These are phyloP conservation scores for Hyaena hyaena DNA, from an alignment of 2,113 vertebrate species.

Conservation along the genomic window DNA sequence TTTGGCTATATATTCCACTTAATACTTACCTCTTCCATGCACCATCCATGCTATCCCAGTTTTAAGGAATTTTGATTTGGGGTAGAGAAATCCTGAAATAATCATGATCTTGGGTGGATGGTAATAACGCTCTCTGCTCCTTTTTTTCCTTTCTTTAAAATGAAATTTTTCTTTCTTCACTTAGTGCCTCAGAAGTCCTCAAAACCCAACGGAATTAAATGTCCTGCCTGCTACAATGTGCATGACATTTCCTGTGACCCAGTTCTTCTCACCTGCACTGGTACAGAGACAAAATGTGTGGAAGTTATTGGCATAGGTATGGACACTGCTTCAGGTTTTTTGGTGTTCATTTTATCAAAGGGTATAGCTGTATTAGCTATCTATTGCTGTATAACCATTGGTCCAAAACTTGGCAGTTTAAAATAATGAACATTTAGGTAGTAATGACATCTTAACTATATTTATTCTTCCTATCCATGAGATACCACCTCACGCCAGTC, in stretches of 20 bases:
- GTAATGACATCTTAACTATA: no score
- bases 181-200: not conserved
- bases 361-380: fast-evolving
- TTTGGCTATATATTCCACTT: not conserved
- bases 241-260: fast-evolving
- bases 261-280: not conserved
- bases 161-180: not conserved
- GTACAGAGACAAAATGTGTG: not conserved
- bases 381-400: not conserved
- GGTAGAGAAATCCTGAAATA: not conserved
- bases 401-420: not conserved
- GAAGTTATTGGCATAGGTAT: not conserved
- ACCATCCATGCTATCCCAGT: no score
- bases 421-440: not conserved
- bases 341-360: not conserved
- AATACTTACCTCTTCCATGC: fast-evolving
- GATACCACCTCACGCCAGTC: no score
- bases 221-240: not conserved
- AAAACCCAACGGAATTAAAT: not conserved
- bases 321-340: not conserved
- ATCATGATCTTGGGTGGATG: not conserved
- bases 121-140: not conserved
- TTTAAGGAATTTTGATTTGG: not conserved
- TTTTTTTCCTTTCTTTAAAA: not conserved
- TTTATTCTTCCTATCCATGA: no score